Evolutionary conservation across 2,113 vertebrate genomes (phyloP).

Genomic region (Noctilio leporinus): DNA sequence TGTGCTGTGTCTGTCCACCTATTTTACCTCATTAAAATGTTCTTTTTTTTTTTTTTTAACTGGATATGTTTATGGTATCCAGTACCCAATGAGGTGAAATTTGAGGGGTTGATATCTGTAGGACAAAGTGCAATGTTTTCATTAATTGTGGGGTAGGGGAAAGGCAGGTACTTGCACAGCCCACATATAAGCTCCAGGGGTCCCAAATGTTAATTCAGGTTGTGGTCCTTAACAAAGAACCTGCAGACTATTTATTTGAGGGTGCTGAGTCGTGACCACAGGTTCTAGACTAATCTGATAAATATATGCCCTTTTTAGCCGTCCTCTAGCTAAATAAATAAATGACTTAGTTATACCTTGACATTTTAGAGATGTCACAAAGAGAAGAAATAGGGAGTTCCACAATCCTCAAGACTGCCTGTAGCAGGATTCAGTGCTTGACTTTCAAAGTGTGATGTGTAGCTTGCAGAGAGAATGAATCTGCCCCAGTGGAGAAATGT

Average conservation of each 20-base stretch:
- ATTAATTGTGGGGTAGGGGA: neutral
- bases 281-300: neutral
- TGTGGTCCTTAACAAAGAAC: neutral
- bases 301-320: neutral
- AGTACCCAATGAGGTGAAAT: neutral
- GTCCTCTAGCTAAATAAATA: conserved; percentile 47
- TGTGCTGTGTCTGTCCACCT: neutral
- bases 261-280: neutral
- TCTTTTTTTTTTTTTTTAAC: no score
- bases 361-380: conserved; percentile 62
- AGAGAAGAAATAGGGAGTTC: conserved; percentile 52
- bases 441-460: conserved; percentile 47
- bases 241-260: neutral
- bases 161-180: neutral
- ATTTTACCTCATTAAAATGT: neutral
- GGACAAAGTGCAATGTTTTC: neutral
- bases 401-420: neutral
- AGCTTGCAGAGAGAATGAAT: conserved; percentile 37
- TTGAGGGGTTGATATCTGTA: neutral
- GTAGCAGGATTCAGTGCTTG: conserved; percentile 40
- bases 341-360: conserved; percentile 43
- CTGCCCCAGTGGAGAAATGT: neutral
- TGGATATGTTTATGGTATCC: neutral
- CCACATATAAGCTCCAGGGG: neutral
- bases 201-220: neutral